Evolutionary conservation across 2,113 vertebrate species (phyloP).

Genomic region (Myiozetetes cayanensis): DNA sequence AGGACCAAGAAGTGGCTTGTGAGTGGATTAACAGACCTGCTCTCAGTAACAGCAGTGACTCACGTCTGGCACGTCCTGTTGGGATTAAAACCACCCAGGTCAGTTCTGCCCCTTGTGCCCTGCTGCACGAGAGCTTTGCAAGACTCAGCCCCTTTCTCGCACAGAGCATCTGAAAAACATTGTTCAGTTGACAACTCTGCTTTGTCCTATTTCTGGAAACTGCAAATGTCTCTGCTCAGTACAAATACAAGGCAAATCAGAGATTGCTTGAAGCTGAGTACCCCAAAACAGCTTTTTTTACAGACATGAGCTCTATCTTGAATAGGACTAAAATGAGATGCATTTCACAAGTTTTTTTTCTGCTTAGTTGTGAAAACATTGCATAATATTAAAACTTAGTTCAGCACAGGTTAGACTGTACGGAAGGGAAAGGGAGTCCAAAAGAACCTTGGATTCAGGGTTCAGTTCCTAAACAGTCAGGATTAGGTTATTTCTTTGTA

Average conservation of each 20-base stretch:
- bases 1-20: not conserved
- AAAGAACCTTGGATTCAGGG: not conserved
- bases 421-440: not conserved
- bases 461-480: not conserved
- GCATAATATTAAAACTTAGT: not conserved
- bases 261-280: not conserved
- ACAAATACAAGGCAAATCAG: not conserved
- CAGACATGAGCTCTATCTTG: not conserved
- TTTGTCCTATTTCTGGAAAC: not conserved
- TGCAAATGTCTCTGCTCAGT: not conserved
- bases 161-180: accelerated
- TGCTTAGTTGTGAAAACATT: not conserved
- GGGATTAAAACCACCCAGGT: not conserved
- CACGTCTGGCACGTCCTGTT: not conserved
- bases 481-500: not conserved
- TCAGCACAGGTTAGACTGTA: not conserved
- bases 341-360: not conserved
- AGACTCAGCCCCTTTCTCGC: not conserved
- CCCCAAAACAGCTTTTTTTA: not conserved
- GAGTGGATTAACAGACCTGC: not conserved
- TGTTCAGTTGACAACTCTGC: not conserved
- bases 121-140: not conserved
- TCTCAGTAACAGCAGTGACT: not conserved
- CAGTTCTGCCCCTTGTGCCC: not conserved
- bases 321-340: not conserved